Conservation (phyloP, 2,888 invertebrate genomes). For the Pycnomerus fuliginosus region DNA sequence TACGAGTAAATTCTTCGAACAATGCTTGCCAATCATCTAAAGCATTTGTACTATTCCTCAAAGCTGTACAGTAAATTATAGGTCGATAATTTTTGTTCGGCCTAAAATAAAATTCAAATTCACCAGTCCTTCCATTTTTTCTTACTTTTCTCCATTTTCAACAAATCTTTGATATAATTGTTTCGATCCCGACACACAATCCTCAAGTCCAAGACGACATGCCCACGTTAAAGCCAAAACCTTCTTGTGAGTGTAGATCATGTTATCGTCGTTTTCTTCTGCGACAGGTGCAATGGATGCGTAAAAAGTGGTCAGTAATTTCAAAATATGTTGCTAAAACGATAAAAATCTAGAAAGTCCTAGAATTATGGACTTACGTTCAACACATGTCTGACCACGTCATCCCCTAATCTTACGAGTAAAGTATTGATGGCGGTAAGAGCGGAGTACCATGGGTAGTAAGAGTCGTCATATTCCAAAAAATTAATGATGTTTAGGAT, state of each 20-base stretch:
- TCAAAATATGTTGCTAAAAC: constrained; percentile 53
- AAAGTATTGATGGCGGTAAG: constrained; percentile 32
- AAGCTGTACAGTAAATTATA: constrained; percentile 53
- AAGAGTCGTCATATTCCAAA: constrained; percentile 64
- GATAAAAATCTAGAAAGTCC: not conserved
- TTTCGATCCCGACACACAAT: no score
- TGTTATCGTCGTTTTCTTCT: constrained; percentile 31
- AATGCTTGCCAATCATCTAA: constrained; percentile 55
- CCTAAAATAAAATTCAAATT: constrained; percentile 42
- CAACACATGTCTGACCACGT: constrained; percentile 11
- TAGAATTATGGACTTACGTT: no score
- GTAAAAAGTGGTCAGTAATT: constrained; percentile 54
- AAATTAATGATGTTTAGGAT: constrained; percentile 68
- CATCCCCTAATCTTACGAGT: constrained; percentile 25
- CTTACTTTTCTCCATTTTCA: no score
- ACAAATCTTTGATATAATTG: no score
- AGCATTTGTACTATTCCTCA: constrained; percentile 51
- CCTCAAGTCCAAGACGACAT: constrained; percentile 62
- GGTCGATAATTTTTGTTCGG: constrained; percentile 65
- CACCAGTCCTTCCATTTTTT: not conserved
- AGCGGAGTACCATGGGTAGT: constrained; percentile 75
- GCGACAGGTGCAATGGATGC: constrained; percentile 50
- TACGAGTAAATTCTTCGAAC: not conserved
- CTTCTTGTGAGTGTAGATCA: constrained; percentile 61
- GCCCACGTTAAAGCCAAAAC: constrained; percentile 62